Percentiles rank a stretch among this genome's conserved stretches.
Conservation (phyloP, 1,140 invertebrate genomes). For the Acromyrmex charruanus region DNA sequence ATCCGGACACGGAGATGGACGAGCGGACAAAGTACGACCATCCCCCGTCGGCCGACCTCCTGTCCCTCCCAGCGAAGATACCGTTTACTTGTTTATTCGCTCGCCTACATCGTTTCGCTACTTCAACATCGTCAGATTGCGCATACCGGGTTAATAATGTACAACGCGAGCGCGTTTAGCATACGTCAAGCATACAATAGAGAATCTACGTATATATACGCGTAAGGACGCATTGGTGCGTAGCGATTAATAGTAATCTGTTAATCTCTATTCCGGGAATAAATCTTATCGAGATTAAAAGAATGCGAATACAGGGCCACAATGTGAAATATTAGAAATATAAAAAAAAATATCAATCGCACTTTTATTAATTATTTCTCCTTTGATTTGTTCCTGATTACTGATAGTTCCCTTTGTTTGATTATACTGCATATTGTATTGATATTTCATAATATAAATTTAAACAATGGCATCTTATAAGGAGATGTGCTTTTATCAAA, state of each 20-base stretch:
- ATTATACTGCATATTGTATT: background rate
- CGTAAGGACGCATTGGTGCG: background rate
- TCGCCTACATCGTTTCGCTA: slow-evolving; percentile 35
- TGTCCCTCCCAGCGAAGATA: slow-evolving; percentile 29
- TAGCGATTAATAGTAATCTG: slow-evolving; percentile 16
- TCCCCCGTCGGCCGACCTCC: background rate
- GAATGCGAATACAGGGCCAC: background rate
- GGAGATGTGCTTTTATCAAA: background rate
- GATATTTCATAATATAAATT: background rate
- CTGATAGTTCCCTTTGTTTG: background rate
- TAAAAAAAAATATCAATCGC: background rate
- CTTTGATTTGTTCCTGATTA: background rate
- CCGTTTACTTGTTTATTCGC: slow-evolving; percentile 55
- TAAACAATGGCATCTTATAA: background rate
- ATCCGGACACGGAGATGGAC: slow-evolving; percentile 76
- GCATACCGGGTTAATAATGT: slow-evolving; percentile 51
- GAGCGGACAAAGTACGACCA: slow-evolving; percentile 58
- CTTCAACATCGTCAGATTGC: slow-evolving; percentile 27
- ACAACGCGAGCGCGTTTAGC: background rate
- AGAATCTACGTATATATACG: background rate
- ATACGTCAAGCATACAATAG: background rate
- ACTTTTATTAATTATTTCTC: background rate
- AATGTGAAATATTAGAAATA: background rate
- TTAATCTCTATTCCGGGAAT: background rate
- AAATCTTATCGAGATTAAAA: background rate